Conservation (phyloP, 2,797 vertebrate genomes). For the Trachops cirrhosus region DNA sequence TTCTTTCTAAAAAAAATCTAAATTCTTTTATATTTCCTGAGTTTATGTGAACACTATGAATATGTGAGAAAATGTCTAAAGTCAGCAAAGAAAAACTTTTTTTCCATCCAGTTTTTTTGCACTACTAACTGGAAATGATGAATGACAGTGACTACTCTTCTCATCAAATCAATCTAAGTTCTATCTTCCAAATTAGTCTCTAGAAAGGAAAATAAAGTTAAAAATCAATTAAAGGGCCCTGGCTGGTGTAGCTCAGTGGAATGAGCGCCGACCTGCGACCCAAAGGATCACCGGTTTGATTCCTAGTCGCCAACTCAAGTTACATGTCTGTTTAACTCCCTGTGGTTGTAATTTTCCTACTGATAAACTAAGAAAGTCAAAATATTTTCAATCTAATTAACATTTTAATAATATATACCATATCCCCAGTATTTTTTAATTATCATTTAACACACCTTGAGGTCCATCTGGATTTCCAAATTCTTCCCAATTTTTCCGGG, state of each 20-base stretch:
- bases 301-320: background rate
- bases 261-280: too few relatives aligned
- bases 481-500: constrained; percentile 93
- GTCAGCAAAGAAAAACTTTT: background rate
- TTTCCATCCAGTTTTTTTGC: constrained; percentile 14
- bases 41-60: background rate
- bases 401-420: constrained; percentile 18
- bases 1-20: constrained; percentile 27
- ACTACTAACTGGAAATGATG: constrained; percentile 20
- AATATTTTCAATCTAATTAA: constrained; percentile 27
- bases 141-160: background rate
- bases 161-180: background rate
- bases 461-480: constrained; percentile 98
- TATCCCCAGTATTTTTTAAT: constrained; percentile 17
- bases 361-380: constrained; percentile 38
- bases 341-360: background rate
- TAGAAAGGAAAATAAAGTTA: constrained; percentile 37
- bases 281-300: too few relatives aligned
- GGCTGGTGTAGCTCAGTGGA: too few relatives aligned
- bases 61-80: constrained; percentile 2
- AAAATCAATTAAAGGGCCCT: constrained; percentile 1
- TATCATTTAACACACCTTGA: constrained; percentile 87
- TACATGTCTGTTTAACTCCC: background rate
- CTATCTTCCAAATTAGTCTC: constrained; percentile 10
- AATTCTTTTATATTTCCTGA: constrained; percentile 6